phyloP scores from a whole-genome alignment of 1,140 invertebrate genomes.

The Carposina sasakii region DNA sequence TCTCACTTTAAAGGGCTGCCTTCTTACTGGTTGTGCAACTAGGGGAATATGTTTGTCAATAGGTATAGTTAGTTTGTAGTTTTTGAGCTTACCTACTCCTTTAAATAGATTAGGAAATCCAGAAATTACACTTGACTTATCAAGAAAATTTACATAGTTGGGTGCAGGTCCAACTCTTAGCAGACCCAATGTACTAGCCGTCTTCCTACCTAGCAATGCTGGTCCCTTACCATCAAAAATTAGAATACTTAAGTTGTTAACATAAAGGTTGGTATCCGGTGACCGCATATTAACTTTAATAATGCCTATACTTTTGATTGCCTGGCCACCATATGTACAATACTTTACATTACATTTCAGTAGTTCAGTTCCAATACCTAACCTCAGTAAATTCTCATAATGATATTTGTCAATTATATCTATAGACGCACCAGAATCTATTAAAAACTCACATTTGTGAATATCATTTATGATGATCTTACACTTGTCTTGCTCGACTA shows the following conservation, averaged over 20 bases:
- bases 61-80: conserved; percentile 24
- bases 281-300: background rate
- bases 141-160: too few species aligned
- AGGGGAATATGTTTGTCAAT: conserved; percentile 26
- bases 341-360: background rate
- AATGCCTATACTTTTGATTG: background rate
- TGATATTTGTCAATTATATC: background rate
- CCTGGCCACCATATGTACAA: background rate
- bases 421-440: conserved; percentile 4
- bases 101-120: conserved; percentile 8
- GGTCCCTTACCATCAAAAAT: background rate
- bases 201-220: background rate
- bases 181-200: background rate
- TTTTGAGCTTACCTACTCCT: conserved; percentile 24
- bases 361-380: background rate
- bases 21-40: conserved; percentile 26
- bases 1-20: conserved; percentile 25
- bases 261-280: background rate
- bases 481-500: background rate
- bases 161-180: background rate
- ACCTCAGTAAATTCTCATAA: background rate
- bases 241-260: background rate
- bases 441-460: background rate
- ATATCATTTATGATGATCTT: background rate
- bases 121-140: background rate